These are phyloP conservation scores for Geothlypis trichas DNA, from an alignment of 2,113 vertebrate species.

Conservation along the genomic window DNA sequence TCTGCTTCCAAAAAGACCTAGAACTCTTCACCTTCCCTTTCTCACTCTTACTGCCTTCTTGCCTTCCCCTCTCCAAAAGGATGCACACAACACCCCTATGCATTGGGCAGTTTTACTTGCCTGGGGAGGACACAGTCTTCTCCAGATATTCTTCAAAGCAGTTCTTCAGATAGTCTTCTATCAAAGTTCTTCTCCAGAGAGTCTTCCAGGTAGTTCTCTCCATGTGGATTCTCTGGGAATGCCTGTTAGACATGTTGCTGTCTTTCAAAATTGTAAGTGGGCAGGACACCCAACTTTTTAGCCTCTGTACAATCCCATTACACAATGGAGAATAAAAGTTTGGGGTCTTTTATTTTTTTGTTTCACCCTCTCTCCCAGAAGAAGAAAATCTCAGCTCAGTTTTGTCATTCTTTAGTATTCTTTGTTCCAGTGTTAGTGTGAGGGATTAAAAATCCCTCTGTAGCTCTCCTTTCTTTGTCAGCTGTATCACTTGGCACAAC, in stretches of 20 bases:
- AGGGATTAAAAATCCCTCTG: not conserved
- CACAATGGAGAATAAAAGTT: not conserved
- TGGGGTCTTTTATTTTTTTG: too few relatives aligned
- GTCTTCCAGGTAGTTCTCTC: not conserved
- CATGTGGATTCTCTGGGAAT: not conserved
- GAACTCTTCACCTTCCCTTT: not conserved
- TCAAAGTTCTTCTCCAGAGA: not conserved
- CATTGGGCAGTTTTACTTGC: not conserved
- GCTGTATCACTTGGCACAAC: not conserved
- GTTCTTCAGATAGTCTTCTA: not conserved
- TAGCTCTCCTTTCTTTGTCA: not conserved
- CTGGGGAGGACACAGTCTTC: not conserved
- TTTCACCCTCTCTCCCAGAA: not conserved
- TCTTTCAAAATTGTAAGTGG: not conserved
- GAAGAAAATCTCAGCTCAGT: not conserved
- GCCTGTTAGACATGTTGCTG: not conserved
- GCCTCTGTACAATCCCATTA: not conserved
- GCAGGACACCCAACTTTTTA: not conserved
- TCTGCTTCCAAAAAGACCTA: not conserved
- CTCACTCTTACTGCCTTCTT: not conserved
- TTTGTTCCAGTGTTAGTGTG: not conserved
- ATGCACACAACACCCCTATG: not conserved
- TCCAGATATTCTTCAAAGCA: not conserved
- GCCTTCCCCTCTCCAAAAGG: not conserved
- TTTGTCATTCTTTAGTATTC: not conserved